phyloP scores from a whole-genome alignment of 2,888 invertebrate genomes.

The Quadroppia sp. region DNA sequence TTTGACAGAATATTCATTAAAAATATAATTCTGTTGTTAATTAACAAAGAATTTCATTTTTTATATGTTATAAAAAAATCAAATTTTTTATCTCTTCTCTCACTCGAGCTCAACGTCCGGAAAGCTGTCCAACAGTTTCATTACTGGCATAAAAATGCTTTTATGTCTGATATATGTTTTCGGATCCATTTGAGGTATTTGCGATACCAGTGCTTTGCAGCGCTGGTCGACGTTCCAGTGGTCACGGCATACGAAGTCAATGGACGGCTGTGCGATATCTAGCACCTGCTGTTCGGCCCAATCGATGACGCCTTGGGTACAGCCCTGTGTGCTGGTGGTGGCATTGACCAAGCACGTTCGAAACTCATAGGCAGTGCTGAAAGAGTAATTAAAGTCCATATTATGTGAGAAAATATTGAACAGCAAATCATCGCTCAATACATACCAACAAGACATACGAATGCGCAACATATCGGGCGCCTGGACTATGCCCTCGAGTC shows the following conservation, averaged over 20 bases:
- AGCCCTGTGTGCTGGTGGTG: background rate
- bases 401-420: too few relatives aligned
- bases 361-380: background rate
- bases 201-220: background rate
- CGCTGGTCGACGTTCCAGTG: background rate
- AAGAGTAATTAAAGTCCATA: too few relatives aligned
- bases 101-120: background rate
- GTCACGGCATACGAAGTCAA: background rate
- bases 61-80: too few relatives aligned
- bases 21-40: too few relatives aligned
- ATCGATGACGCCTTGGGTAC: background rate
- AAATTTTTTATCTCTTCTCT: too few relatives aligned
- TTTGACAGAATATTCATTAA: too few relatives aligned
- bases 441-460: background rate
- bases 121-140: slow-evolving; percentile 5
- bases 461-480: background rate
- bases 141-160: background rate
- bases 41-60: too few relatives aligned
- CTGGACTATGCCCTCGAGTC: background rate
- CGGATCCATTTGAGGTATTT: background rate
- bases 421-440: background rate
- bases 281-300: slow-evolving; percentile 6
- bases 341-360: background rate
- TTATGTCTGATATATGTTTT: background rate
- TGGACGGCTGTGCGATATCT: background rate